Conservation (phyloP, 2,113 vertebrate species). For the Helogale parvula region DNA sequence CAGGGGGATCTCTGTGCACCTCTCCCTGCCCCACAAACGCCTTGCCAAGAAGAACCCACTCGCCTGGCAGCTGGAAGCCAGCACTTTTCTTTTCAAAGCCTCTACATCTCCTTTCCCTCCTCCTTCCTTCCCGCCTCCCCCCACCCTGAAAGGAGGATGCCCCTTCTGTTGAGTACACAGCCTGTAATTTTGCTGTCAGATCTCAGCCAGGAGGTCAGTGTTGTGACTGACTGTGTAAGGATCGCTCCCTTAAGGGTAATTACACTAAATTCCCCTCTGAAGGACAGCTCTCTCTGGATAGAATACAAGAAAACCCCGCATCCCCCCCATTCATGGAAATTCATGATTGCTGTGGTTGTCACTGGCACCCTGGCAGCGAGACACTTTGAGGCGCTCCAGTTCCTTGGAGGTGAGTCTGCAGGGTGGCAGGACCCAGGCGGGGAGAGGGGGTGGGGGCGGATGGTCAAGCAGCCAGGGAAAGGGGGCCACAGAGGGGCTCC, state of each 20-base stretch:
- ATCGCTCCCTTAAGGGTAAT: constrained; percentile 89
- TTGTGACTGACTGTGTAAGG: constrained; percentile 91
- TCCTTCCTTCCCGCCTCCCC: not conserved
- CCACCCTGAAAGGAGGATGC: constrained; percentile 79
- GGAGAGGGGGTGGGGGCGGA: not conserved
- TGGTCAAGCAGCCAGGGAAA: not conserved
- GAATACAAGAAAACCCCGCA: constrained; percentile 82
- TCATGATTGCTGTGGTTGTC: constrained; percentile 81
- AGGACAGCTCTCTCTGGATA: constrained; percentile 88
- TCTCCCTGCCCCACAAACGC: not conserved
- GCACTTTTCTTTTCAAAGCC: constrained; percentile 81
- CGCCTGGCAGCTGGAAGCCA: constrained; percentile 77
- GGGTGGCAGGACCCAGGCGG: not conserved
- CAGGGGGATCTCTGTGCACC: not conserved
- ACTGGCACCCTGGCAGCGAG: constrained; percentile 21
- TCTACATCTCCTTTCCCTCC: constrained; percentile 65
- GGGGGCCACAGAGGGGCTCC: not conserved
- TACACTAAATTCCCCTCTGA: constrained; percentile 88
- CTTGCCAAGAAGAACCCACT: constrained; percentile 56
- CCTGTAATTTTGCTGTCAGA: constrained; percentile 89
- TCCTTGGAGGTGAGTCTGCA: not conserved
- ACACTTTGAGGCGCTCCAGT: constrained; percentile 50
- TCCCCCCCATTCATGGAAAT: constrained; percentile 81
- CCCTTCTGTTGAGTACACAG: constrained; percentile 86
- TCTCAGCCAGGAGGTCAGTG: constrained; percentile 88